These are phyloP conservation scores for Cryptops parisi DNA, from an alignment of 2,888 invertebrate species.

Conservation along the genomic window DNA sequence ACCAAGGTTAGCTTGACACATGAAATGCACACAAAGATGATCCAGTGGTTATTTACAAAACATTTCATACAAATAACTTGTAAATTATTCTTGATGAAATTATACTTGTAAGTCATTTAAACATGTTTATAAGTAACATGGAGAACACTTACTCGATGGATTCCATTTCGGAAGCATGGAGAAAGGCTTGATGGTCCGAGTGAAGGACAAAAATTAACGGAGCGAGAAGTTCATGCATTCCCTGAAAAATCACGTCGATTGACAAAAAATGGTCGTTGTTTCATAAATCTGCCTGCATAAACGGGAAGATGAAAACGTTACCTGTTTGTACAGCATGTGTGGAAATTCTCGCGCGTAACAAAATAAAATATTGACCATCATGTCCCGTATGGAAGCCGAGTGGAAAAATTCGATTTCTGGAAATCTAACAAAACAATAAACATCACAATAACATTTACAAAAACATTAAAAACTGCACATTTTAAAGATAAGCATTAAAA, in stretches of 20 bases:
- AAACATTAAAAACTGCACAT: too few species aligned
- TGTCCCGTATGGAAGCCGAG: slow-evolving; percentile 47
- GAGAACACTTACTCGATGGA: slow-evolving; percentile 32
- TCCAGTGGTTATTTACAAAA: too few species aligned
- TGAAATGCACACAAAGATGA: too few species aligned
- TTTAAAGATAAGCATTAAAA: too few species aligned
- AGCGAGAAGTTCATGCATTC: slow-evolving; percentile 76
- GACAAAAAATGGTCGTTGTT: slow-evolving; percentile 11
- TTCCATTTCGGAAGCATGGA: slow-evolving; percentile 43
- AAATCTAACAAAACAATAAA: too few species aligned
- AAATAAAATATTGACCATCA: slow-evolving; percentile 50
- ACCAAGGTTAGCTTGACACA: too few species aligned
- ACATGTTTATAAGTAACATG: too few species aligned
- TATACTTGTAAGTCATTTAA: background rate
- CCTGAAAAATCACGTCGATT: too few species aligned
- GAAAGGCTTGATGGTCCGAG: slow-evolving; percentile 52
- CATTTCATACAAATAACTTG: too few species aligned
- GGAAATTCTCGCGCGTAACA: slow-evolving; percentile 47
- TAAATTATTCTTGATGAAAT: background rate
- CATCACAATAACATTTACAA: too few species aligned
- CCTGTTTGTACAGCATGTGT: slow-evolving; percentile 56
- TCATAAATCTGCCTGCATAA: background rate
- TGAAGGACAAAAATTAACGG: slow-evolving; percentile 61
- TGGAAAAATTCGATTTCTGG: slow-evolving; percentile 68
- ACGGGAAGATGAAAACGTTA: slow-evolving; percentile 21